Percentiles rank a stretch among this genome's conserved stretches.
phyloP scores from a whole-genome alignment of 2,888 invertebrate species.

The Drosophila yooni region DNA sequence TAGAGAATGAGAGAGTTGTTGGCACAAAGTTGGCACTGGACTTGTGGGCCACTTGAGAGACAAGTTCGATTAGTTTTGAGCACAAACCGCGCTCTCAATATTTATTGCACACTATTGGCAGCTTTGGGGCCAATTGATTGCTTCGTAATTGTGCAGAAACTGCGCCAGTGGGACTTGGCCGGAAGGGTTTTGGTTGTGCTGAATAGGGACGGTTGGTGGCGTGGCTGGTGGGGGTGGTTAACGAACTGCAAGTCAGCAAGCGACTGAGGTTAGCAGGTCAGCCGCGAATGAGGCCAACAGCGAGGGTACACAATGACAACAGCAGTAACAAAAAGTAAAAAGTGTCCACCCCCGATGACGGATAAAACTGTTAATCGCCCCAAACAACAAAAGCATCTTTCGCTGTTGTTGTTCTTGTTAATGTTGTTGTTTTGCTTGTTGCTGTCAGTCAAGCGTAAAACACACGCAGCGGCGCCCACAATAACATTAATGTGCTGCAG shows the following conservation, averaged over 20 bases:
- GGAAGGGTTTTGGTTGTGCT: not conserved
- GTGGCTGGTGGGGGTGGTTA: slow-evolving; percentile 3
- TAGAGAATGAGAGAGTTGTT: slow-evolving; percentile 4
- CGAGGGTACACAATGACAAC: slow-evolving; percentile 46
- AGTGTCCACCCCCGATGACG: slow-evolving; percentile 22
- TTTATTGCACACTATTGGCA: slow-evolving; percentile 75
- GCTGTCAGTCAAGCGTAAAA: slow-evolving; percentile 58
- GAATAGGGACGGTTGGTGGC: not conserved
- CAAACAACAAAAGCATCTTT: slow-evolving; percentile 67
- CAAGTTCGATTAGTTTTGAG: slow-evolving; percentile 52
- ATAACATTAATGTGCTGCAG: slow-evolving; percentile 78
- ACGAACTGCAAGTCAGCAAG: slow-evolving; percentile 50
- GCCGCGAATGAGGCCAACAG: slow-evolving; percentile 74
- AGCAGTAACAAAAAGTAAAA: not conserved
- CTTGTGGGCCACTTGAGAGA: slow-evolving; percentile 20
- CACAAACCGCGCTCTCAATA: slow-evolving; percentile 57
- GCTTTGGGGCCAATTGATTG: slow-evolving; percentile 71
- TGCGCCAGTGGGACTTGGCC: slow-evolving; percentile 66
- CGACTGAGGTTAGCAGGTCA: slow-evolving; percentile 82
- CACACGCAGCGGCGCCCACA: slow-evolving; percentile 70
- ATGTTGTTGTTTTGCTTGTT: slow-evolving; percentile 12
- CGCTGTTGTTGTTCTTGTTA: slow-evolving; percentile 20
- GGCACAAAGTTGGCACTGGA: slow-evolving; percentile 27
- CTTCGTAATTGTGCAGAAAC: slow-evolving; percentile 73
- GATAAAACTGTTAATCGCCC: slow-evolving; percentile 79